phyloP scores from a whole-genome alignment of 2,113 vertebrate species.

The Gymnogyps californianus region DNA sequence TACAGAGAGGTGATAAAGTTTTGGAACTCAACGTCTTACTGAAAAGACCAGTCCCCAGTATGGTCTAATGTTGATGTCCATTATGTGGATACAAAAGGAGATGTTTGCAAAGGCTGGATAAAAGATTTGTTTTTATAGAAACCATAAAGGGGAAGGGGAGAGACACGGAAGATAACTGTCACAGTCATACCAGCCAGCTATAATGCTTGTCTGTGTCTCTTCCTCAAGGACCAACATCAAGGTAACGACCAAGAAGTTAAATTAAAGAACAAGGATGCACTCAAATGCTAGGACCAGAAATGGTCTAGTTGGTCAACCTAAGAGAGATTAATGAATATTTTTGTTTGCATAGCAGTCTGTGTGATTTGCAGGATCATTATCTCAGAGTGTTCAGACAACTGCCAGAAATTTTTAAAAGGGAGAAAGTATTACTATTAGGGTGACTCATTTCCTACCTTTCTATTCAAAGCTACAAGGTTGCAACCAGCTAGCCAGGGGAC shows the following conservation, averaged over 20 bases:
- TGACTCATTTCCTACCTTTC: neutral
- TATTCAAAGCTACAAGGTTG: neutral
- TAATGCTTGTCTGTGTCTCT: neutral
- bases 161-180: neutral
- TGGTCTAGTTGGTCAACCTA: rapidly evolving
- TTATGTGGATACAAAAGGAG: neutral
- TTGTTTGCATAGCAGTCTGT: neutral
- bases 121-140: neutral
- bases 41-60: neutral
- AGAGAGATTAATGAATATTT: neutral
- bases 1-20: neutral
- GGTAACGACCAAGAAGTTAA: neutral
- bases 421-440: neutral
- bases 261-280: neutral
- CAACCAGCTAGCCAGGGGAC: neutral
- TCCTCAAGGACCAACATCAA: neutral
- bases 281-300: neutral
- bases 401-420: neutral
- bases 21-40: neutral
- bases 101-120: neutral
- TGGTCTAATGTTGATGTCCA: neutral
- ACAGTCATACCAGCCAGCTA: neutral
- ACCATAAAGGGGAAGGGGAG: neutral
- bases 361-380: neutral
- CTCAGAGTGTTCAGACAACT: neutral